Conservation (phyloP, 2,797 vertebrate species). For the Astyanax mexicanus region DNA sequence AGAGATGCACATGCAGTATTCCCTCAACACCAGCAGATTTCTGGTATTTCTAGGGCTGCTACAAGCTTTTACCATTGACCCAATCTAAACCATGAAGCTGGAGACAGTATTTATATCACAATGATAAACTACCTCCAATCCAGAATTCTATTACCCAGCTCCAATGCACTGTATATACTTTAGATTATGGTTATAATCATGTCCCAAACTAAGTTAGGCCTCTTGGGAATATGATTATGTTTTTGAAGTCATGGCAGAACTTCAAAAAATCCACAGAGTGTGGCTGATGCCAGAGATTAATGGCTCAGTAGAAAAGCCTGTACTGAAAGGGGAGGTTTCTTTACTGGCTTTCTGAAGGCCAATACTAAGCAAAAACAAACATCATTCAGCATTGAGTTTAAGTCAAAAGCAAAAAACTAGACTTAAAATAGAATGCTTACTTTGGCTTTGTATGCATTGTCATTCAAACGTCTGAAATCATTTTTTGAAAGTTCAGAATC, state of each 20-base stretch:
- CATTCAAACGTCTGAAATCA: no score
- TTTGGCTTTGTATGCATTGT: not conserved
- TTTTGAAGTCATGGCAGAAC: slow-evolving; percentile 45
- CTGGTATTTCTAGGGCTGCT: no score
- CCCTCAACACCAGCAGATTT: no score
- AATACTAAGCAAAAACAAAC: slow-evolving; percentile 2
- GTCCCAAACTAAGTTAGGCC: slow-evolving; percentile 25
- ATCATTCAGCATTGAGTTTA: not conserved
- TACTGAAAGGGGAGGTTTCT: slow-evolving; percentile 19
- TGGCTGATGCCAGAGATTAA: slow-evolving; percentile 50
- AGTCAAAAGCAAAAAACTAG: not conserved
- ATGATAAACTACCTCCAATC: not conserved
- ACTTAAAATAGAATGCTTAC: not conserved
- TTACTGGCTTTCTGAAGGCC: slow-evolving; percentile 9
- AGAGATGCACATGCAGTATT: no score
- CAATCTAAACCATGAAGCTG: not conserved
- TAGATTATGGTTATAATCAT: slow-evolving; percentile 43
- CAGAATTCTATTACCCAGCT: slow-evolving; percentile 19
- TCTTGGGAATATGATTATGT: slow-evolving; percentile 39
- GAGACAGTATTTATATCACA: no score
- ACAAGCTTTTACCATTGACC: not conserved
- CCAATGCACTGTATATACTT: slow-evolving; percentile 14
- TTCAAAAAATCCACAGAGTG: slow-evolving; percentile 33
- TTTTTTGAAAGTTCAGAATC: no score
- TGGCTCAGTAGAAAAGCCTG: slow-evolving; percentile 44